Evolutionary conservation across 2,797 vertebrate genomes (phyloP), one percentile per base, ranked within the genome.

Genomic region (Cirrhinus mrigala): DNA sequence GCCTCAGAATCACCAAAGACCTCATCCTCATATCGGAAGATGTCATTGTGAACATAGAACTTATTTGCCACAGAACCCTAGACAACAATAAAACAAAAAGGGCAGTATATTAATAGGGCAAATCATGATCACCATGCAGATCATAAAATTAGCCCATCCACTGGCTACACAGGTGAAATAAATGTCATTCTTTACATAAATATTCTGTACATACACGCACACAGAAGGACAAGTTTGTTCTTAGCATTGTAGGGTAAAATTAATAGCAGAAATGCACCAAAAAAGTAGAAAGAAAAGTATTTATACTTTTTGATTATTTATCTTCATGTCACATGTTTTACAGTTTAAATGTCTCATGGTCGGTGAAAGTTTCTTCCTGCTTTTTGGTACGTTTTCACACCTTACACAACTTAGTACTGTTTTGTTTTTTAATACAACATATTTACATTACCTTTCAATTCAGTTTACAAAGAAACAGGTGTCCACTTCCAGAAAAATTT

Each of bases 1-100:
- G 97, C 97, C 93, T 99, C 98, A 10, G 98, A 99, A 91, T 99
- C 98, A 87, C 97, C 97, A 93, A 99, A 99, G 12, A 99, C 98
- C 92, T 99, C 98, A 91, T 99, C 98, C 93, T 99, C 98, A 0
- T 99, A 99, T 79, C 98, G 97, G 93, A 99, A 99, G 93, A 99
- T 99, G 92, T 99, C 98, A 77, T 99, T 99, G 93, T 99, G 98
- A 90, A 99, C 98, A 54, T 99, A 99, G 94, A 99, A 99, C 87
- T 99, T 99, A 94, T 99, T 99, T 81, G 98, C 97, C 92, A 99
- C 98, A 69, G 98, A 99, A 46, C 98, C 98, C 98, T 99, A 2
- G 54, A 52, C 2, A 83, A 62, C n/a, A 60, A 33, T 37, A 1
- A 52, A 69, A 24, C 29, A 46, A 20, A 66, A 52, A 24, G 37